Base-by-base conservation (phyloP, 2,113 vertebrate species). In the Poecile atricapillus region DNA sequence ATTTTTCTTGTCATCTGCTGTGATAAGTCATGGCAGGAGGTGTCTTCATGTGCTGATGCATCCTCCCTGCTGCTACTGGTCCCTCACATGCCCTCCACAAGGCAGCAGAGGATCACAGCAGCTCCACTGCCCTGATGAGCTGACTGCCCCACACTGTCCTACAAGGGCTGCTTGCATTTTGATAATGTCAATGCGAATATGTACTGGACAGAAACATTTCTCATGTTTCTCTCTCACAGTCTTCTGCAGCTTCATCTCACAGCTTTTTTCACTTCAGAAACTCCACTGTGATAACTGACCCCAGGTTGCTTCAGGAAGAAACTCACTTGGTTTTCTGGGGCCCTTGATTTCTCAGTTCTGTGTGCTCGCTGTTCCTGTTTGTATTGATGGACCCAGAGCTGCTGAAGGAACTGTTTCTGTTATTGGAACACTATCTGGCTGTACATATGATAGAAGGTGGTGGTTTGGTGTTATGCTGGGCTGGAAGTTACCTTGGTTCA, bases 161-260 rank as follows among this genome's bases (percentile, higher is more conserved):
- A 0, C 22, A 1, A 15, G 21, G 13, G 30, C 63, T 64, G n/a
- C 30, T 63, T 25, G 52, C 5, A 5, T 1, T 5, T 2, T 23
- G 23, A 43, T 15, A 7, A 0, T 7, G 10, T 13, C 3, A 13
- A 0, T n/a, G n/a, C 0, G 0, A 37, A 53, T 3, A 3, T 5
- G 39, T 14, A 5, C 24, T 16, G 30, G 21, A 35, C 49, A 82
- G 53, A 33, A 75, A 39, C 49, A n/a, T 28, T 14, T 24, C 85
- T 71, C 49, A 12, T 53, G 58, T 7, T 39, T 39, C 39, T 39
- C 39, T 39, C 39, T 39, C 13, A 6, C 3, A 3, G 24, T 18
- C 10, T 65, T 15, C 41, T 81, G 55, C 62, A 65, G 31, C 37
- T 50, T 68, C 31, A n/a, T 14, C 53, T 75, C 3, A 1, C 53